Evolutionary conservation across 2,888 invertebrate species (phyloP), one percentile per base, ranked within the genome.

Genomic region (Siphonodentalium dalli): DNA sequence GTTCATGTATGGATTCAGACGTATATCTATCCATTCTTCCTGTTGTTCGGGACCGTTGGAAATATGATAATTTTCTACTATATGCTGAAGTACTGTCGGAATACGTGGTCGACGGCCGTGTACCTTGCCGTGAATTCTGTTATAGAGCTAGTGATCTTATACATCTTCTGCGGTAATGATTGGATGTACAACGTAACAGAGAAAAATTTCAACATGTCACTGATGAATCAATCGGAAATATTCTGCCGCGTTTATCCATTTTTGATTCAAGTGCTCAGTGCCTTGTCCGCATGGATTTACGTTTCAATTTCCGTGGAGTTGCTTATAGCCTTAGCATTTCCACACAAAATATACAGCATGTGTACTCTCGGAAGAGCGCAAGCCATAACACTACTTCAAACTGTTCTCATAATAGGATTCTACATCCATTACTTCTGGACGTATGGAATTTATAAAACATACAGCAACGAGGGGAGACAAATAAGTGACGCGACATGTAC

Each of bases 361-460:
- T 79, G 79, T 57, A 72, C 72, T 3, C 43, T 68, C 3, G 75
- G 78, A 50, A 65, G 74, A 5, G 74, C 73, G 7, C 66, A 67
- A 15, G 74, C 78, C 9, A 66, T 75, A 38, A 61, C 75, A 20
- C 58, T 78, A 15, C 66, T 80, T 18, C 69, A 78, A 21, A 70
- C 69, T n/a, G 76, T 80, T 5, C 40, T 80, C 2, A 62, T 79
- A 1, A 67, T 76, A 26, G 75, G 75, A 48, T 57, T 79, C 34
- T 78, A 79, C 57, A 70, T 77, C 28, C 77, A 79, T 56, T 75
- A 68, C 61, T 80, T 80, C 70, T 80, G 80, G 80, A 75, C 78
- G 2, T 65, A 66, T 24, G 77, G 77, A 5, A 58, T 77, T 9
- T 65, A 69, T 6, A 59, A 44, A 23, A 65, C 66, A 21, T 67